Evolutionary conservation across 2,888 invertebrate species (phyloP), one percentile per base, ranked within the genome.

Genomic region (Scaptomyza polygonia): DNA sequence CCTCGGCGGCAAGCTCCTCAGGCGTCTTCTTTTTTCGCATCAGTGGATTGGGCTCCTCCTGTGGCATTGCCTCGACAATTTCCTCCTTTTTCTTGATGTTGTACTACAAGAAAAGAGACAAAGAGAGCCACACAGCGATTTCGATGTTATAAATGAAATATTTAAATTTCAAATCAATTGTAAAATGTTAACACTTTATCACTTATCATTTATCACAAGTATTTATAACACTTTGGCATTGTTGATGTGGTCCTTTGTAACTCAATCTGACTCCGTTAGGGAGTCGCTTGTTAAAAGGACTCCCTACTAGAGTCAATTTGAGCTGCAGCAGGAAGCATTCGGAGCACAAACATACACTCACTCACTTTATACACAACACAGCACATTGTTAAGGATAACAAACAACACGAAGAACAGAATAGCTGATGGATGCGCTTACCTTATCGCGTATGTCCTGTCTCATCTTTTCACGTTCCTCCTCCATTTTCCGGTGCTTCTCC

Each of bases 401-500:
- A 34, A 34, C 36, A 36, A 36, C n/a, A 30, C 9, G 21, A 25
- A 21, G 25, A 9, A n/a, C 5, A 6, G 14, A 30, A n/a, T 18
- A 30, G 5, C 2, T 21, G 48, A 32, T 48, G 32, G 34, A 39
- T 39, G 11, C 34, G 81, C 94, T 92, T 91, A 99, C 99, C 97
- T 99, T 99, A 93, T 99, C 98, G 93, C 99, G 95, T 92, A 99
- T 99, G 93, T 98, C 98, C 93, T 99, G 98, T 91, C 99, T 95
- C 98, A 99, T 98, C 93, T 97, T 97, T 93, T 99, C 99, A 82
- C 99, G 93, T 92, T 99, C 99, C 91, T 97, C 98, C 93, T 99
- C 99, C 98, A 99, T 98, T 93, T 99, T 99, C 91, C 99, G 95
- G 93, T 99, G 99, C 93, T 99, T 99, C 93, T 99, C 99, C 95